Evolutionary conservation across 2,888 invertebrate genomes (phyloP), one percentile per base, ranked within the genome.

Genomic region (Euproctis similis): DNA sequence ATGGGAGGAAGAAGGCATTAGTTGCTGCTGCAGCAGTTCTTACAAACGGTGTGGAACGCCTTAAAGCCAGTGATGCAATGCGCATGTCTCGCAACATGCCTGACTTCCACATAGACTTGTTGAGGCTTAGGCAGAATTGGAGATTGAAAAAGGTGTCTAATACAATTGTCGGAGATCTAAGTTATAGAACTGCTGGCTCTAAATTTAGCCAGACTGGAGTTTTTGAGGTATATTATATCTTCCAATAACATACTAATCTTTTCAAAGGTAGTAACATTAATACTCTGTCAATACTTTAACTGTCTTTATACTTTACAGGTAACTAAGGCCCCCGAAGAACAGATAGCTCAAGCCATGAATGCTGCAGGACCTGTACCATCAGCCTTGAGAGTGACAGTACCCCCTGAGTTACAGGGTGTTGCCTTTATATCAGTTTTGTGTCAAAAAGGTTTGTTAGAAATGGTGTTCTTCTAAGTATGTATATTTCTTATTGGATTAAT

Each of bases 401-500:
- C 98, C 0, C 93, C 95, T 4, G 97, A 98, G 69, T 82, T 98
- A 30, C 96, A 97, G 71, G 97, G 97, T 1, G 95, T 96, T 8
- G 97, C 97, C 0, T 97, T 97, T 64, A 97, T 98, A 45, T 96
- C 97, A 67, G 97, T 98, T 3, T 87, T 95, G 19, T 96, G 97
- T 50, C 95, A 96, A 66, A 96, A 96, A 88, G 93, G 93, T 90
- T 10, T 10, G 21, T 10, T 21, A n/a, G n/a, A n/a, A n/a, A n/a
- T n/a, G n/a, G n/a, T n/a, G n/a, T n/a, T n/a, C n/a, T n/a, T n/a
- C n/a, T n/a, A n/a, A n/a, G n/a, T n/a, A n/a, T n/a, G n/a, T n/a
- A n/a, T n/a, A n/a, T n/a, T n/a, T n/a, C n/a, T n/a, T n/a, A n/a
- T n/a, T n/a, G n/a, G n/a, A n/a, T n/a, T n/a, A n/a, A n/a, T n/a